Conservation (phyloP, 1,140 invertebrate species). For the Drosophila insularis region DNA sequence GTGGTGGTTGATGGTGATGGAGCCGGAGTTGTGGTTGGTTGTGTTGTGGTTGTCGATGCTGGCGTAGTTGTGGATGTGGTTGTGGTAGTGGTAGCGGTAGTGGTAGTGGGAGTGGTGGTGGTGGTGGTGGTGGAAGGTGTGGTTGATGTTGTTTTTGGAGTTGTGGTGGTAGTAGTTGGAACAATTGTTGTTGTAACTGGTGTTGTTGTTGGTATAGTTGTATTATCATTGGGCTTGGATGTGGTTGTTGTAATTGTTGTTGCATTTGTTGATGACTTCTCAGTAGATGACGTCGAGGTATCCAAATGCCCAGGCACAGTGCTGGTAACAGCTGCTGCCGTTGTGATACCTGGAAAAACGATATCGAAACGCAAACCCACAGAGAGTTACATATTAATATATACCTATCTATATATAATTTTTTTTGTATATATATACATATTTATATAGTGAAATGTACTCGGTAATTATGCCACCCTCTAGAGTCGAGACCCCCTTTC, state of each 20-base stretch:
- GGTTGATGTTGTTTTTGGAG: conserved; percentile 39
- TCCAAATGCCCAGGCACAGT: background rate
- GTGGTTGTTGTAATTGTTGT: conserved; percentile 26
- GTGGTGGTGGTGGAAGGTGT: conserved; percentile 45
- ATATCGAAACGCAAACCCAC: conserved; percentile 20
- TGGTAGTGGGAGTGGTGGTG: conserved; percentile 37
- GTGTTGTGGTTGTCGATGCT: conserved; percentile 52
- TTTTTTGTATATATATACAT: background rate
- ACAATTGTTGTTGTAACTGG: conserved; percentile 40
- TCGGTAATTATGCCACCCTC: background rate
- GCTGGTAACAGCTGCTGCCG: background rate
- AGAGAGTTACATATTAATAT: background rate
- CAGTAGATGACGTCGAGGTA: conserved; percentile 14
- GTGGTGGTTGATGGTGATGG: conserved; percentile 57
- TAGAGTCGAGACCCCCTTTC: background rate
- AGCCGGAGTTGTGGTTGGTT: conserved; percentile 48
- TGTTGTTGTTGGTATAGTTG: conserved; percentile 50
- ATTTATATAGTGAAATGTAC: background rate
- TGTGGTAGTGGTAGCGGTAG: conserved; percentile 24
- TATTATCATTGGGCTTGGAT: conserved; percentile 32
- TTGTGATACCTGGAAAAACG: background rate
- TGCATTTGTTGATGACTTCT: conserved; percentile 2
- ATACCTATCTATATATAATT: background rate
- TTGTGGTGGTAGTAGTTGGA: conserved; percentile 46
- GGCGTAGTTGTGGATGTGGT: conserved; percentile 44